Percentiles rank a stretch among this genome's conserved stretches.
These are phyloP conservation scores for Quadroppia sp. DNA, from an alignment of 2,888 invertebrate genomes.

Conservation along the genomic window DNA sequence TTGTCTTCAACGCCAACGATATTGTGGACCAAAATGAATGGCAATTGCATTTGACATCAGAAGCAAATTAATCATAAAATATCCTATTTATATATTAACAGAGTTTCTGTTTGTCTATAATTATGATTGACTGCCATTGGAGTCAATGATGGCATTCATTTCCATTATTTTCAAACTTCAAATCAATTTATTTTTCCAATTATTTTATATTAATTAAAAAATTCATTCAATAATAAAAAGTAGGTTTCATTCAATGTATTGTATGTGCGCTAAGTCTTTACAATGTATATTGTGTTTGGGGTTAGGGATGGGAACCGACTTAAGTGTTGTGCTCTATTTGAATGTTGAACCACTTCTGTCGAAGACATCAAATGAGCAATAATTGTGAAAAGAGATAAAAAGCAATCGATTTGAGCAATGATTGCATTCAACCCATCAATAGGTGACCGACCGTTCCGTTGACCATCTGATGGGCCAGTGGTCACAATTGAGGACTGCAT, in stretches of 20 bases:
- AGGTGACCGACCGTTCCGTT: background rate
- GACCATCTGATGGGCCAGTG: background rate
- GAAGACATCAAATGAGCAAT: conserved; percentile 7
- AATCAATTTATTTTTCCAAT: background rate
- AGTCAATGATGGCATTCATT: conserved; percentile 8
- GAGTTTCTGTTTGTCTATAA: conserved; percentile 12
- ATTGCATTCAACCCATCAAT: background rate
- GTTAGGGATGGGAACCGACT: conserved; percentile 2
- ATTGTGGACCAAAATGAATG: conserved; percentile 18
- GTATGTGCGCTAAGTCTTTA: background rate
- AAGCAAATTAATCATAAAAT: conserved; percentile 19
- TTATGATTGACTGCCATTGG: conserved; percentile 17
- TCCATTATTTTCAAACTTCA: background rate
- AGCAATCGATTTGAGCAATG: background rate
- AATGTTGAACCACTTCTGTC: conserved; percentile 14
- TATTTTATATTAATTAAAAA: background rate
- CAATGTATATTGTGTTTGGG: background rate
- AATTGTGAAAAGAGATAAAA: conserved; percentile 1
- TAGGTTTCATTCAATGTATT: no score
- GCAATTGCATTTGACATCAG: conserved; percentile 20
- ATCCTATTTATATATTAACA: conserved; percentile 16
- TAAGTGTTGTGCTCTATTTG: conserved; percentile 2
- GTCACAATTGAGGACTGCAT: conserved; percentile 7
- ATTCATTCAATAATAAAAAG: background rate
- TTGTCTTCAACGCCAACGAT: background rate